A percentile compares a stretch with the other conserved stretches of the same genome.
These are phyloP conservation scores for Meiosimyza decipiens DNA, from an alignment of 2,888 invertebrate genomes.

Conservation along the genomic window DNA sequence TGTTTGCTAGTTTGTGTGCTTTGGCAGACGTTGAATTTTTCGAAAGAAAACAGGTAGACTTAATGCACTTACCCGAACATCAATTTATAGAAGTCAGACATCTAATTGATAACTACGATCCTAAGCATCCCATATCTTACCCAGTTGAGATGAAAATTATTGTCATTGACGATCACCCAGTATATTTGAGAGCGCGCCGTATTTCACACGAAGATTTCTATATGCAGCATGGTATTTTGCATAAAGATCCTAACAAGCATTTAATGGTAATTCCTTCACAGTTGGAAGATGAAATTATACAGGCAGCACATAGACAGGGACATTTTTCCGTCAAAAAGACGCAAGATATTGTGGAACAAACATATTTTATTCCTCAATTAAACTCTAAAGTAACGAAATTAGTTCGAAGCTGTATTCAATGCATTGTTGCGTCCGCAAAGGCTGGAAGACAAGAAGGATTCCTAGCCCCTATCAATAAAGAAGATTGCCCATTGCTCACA, in stretches of 20 bases:
- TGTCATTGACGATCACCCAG: too few relatives aligned
- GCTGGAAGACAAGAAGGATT: constrained; percentile 57
- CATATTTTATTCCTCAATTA: constrained; percentile 49
- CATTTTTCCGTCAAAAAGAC: constrained; percentile 56
- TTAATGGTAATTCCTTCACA: neutral
- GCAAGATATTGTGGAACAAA: constrained; percentile 47
- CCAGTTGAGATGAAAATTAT: too few relatives aligned
- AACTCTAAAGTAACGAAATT: constrained; percentile 27
- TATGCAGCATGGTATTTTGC: neutral
- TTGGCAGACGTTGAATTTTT: too few relatives aligned
- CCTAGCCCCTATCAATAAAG: constrained; percentile 55
- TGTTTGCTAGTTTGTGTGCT: too few relatives aligned
- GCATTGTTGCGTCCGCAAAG: constrained; percentile 46
- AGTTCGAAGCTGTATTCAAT: constrained; percentile 38
- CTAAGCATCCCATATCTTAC: too few relatives aligned
- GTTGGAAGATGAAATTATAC: constrained; percentile 16
- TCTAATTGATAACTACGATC: too few relatives aligned
- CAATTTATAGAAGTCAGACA: too few relatives aligned
- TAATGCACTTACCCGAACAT: too few relatives aligned
- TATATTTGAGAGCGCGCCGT: too few relatives aligned
- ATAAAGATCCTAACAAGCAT: constrained; percentile 10
- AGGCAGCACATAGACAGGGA: constrained; percentile 51
- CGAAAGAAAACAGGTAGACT: too few relatives aligned
- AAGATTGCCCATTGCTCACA: constrained; percentile 51
- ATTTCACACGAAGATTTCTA: constrained; percentile 7